Evolutionary conservation across 2,797 vertebrate species (phyloP).

Genomic region (Phoeniculus purpureus): DNA sequence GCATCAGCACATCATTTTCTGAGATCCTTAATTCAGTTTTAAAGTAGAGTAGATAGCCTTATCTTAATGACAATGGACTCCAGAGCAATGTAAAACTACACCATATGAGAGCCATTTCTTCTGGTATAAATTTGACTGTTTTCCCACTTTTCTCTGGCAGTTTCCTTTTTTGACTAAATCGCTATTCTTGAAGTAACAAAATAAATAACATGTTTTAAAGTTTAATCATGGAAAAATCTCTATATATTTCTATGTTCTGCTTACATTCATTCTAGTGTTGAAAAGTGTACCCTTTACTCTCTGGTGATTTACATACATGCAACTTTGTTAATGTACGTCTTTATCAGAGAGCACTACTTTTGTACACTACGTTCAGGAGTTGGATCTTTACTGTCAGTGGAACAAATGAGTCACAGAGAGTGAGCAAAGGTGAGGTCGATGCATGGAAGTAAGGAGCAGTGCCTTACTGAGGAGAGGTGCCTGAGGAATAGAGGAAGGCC

Average conservation of each 20-base stretch:
- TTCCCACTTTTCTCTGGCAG: not conserved
- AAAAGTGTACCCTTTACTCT: not conserved
- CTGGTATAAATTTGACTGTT: not conserved
- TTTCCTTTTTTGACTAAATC: not conserved
- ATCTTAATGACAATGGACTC: not conserved
- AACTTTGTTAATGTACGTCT: not conserved
- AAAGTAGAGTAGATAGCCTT: not conserved
- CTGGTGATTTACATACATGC: not conserved
- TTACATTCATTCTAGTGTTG: not conserved
- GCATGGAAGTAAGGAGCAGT: no score
- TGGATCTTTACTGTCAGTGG: not conserved
- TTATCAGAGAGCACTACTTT: not conserved
- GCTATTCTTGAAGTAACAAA: not conserved
- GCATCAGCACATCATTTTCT: not conserved
- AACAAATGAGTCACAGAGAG: not conserved
- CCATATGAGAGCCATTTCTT: not conserved
- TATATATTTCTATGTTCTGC: not conserved
- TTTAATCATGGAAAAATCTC: not conserved
- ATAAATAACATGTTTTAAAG: not conserved
- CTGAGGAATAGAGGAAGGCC: no score
- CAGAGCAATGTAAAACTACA: not conserved
- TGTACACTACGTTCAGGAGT: not conserved
- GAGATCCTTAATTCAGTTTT: not conserved
- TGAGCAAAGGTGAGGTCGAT: not conserved
- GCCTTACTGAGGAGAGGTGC: no score